Conservation (phyloP, 1,140 invertebrate species). For the Drosophila insularis region DNA sequence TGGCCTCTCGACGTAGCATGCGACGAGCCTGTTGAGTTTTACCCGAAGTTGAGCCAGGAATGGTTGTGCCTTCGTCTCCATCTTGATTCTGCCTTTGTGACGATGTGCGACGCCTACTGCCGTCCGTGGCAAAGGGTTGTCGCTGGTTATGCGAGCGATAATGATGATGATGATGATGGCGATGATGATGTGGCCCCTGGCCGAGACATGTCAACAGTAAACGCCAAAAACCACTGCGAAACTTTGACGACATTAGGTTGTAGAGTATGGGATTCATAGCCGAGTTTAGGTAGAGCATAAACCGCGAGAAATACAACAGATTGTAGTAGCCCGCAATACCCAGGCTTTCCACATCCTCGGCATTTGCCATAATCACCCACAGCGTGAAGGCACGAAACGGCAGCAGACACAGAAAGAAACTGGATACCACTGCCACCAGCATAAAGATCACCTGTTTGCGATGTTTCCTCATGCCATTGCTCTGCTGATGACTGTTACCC, state of each 20-base stretch:
- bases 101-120: conserved; percentile 40
- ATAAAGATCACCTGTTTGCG: conserved; percentile 92
- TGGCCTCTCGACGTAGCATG: conserved; percentile 68
- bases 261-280: conserved; percentile 95
- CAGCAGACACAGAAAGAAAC: conserved; percentile 94
- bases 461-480: conserved; percentile 83
- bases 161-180: conserved; percentile 38
- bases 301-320: conserved; percentile 91
- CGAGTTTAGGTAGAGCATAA: conserved; percentile 94
- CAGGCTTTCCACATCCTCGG: conserved; percentile 85
- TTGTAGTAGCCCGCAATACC: conserved; percentile 93
- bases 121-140: conserved; percentile 26
- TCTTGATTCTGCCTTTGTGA: conserved; percentile 38
- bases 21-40: conserved; percentile 43
- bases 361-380: conserved; percentile 90
- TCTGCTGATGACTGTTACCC: conserved; percentile 72
- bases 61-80: conserved; percentile 34
- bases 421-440: conserved; percentile 93
- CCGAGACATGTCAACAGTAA: conserved; percentile 72
- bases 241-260: conserved; percentile 95
- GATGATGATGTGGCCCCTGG: conserved; percentile 50
- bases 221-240: conserved; percentile 89
- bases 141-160: conserved; percentile 30
- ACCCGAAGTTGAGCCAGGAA: neutral
- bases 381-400: conserved; percentile 93